These are phyloP conservation scores for Centropus bengalensis DNA, from an alignment of 2,113 vertebrate genomes.

Conservation along the genomic window DNA sequence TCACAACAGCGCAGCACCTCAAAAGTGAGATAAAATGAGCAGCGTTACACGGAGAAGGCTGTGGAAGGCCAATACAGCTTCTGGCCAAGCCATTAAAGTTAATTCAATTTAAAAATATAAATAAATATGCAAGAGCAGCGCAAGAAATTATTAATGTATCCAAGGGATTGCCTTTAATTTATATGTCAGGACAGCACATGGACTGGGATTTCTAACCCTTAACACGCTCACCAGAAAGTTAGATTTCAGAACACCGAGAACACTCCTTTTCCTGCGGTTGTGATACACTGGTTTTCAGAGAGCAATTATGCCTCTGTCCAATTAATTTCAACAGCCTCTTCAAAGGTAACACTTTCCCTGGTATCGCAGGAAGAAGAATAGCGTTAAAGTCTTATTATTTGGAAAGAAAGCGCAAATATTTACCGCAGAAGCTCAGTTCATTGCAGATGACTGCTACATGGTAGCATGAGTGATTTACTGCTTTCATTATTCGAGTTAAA, in stretches of 20 bases:
- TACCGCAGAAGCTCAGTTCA: not conserved
- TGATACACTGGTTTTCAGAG: not conserved
- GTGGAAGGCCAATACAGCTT: not conserved
- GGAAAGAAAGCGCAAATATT: conserved; percentile 21
- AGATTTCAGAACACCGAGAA: not conserved
- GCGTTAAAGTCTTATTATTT: not conserved
- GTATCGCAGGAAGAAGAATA: not conserved
- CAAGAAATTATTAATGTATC: not conserved
- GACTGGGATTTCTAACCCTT: not conserved
- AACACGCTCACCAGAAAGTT: not conserved
- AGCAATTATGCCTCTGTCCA: not conserved
- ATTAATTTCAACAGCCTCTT: not conserved
- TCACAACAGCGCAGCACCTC: not conserved
- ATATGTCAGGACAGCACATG: fast-evolving
- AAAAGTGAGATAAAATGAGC: fast-evolving
- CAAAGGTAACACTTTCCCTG: not conserved
- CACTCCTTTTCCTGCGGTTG: not conserved
- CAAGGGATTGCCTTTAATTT: not conserved
- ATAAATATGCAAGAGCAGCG: not conserved
- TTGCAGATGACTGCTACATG: not conserved
- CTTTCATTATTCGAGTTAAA: conserved; percentile 63
- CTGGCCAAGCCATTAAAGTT: not conserved
- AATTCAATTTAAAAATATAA: not conserved
- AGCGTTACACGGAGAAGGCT: not conserved
- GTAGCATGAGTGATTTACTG: conserved; percentile 56